Base-by-base conservation (phyloP, 2,113 vertebrate species). In the Nyctereutes procyonoides region DNA sequence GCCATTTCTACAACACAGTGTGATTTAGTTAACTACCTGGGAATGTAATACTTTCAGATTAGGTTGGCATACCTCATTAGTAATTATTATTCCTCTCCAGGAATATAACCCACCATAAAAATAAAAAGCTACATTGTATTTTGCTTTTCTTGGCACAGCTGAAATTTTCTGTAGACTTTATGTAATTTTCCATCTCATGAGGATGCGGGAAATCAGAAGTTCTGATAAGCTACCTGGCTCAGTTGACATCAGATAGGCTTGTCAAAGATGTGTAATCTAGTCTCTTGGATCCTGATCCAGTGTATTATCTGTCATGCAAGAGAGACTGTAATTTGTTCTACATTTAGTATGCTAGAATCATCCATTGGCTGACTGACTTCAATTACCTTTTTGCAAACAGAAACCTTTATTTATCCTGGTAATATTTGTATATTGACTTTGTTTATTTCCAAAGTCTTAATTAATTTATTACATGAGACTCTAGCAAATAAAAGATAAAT, bases 361-460 rank as follows among this genome's bases (percentile, higher is more conserved):
- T 82, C 88, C 56, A 55, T 1, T 53, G 90, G 69, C 48, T 94
- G 80, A 94, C 12, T 88, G 63, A 82, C 85, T 96, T 86, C 90
- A 95, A 22, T 95, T 93, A 77, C 48, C 32, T 93, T 96, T 96
- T 92, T 93, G 60, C 65, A 90, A 95, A 90, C 30, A 97, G 85
- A 96, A 93, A 13, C 15, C 19, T 95, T 85, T 77, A 48, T 62
- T 84, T 96, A 48, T 89, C 48, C 16, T 76, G 35, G 22, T 53
- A 63, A 93, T 88, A 19, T 60, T 32, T 22, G 43, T 43, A 43
- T 43, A 43, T 43, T 43, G 43, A 43, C 43, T 82, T 81, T 97
- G 30, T 84, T 96, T 32, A 22, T 86, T 96, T 92, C 83, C 22
- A 79, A n/a, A 77, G 32, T 94, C 63, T 86, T 76, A 82, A 90